Evolutionary conservation across 2,888 invertebrate genomes (phyloP).

Genomic region (Timandra comae): DNA sequence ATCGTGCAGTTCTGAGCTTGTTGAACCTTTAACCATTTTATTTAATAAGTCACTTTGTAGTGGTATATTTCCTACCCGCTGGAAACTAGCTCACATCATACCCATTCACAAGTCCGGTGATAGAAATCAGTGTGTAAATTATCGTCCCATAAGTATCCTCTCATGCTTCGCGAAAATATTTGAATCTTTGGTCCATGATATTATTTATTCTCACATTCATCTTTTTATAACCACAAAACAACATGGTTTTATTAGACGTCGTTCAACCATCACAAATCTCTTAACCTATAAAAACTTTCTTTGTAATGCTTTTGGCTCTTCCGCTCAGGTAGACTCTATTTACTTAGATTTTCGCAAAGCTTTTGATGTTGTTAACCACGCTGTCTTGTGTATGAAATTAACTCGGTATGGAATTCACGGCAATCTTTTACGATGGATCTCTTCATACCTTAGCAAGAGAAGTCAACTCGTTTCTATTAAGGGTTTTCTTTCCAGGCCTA

Average conservation of each 20-base stretch:
- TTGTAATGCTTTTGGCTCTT: slow-evolving; percentile 2
- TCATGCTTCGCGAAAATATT: slow-evolving; percentile 10
- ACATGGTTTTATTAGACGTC: slow-evolving; percentile 6
- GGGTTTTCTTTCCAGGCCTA: not conserved
- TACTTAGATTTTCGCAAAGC: slow-evolving; percentile 10
- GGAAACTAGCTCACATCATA: slow-evolving; percentile 15
- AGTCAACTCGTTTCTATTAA: not conserved
- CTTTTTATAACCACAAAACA: slow-evolving; percentile 4
- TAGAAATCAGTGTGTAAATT: slow-evolving; percentile 5
- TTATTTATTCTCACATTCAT: slow-evolving; percentile 3
- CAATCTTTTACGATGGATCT: slow-evolving; percentile 5
- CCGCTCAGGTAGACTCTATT: slow-evolving; percentile 7
- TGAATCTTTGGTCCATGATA: slow-evolving; percentile 4
- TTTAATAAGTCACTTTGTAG: slow-evolving; percentile 11
- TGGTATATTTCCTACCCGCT: slow-evolving; percentile 10
- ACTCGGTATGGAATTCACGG: slow-evolving; percentile 9
- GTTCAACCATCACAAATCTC: slow-evolving; percentile 8
- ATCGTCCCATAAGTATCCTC: slow-evolving; percentile 8
- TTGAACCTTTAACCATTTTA: slow-evolving; percentile 2
- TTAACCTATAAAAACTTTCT: slow-evolving; percentile 5
- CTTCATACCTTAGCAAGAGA: slow-evolving; percentile 7
- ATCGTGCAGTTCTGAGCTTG: slow-evolving; percentile 1
- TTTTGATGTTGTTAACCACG: slow-evolving; percentile 13
- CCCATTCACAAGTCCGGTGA: slow-evolving; percentile 15
- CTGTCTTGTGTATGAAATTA: slow-evolving; percentile 2